Evolutionary conservation across 2,113 vertebrate genomes (phyloP).

Genomic region (Mus spicilegus): DNA sequence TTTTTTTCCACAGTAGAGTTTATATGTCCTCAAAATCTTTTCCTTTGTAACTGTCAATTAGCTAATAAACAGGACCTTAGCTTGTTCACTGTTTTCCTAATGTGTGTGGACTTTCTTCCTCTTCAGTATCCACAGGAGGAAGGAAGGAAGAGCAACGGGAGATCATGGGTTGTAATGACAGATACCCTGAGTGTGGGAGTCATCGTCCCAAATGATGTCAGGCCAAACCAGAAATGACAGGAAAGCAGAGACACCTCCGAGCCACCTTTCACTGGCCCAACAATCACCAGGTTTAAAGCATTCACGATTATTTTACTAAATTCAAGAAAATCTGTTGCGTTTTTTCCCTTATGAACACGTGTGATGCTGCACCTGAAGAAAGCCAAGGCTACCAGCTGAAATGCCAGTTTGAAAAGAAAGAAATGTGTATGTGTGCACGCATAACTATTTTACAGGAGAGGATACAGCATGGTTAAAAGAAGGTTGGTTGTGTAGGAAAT

Average conservation of each 20-base stretch:
- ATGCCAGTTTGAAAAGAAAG: not conserved
- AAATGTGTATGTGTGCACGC: not conserved
- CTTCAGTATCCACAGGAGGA: not conserved
- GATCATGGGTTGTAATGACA: not conserved
- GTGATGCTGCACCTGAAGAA: not conserved
- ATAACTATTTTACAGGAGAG: not conserved
- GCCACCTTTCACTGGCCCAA: not conserved
- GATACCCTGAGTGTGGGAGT: too few species aligned
- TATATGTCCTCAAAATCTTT: slow-evolving; percentile 6
- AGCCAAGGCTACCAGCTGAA: not conserved
- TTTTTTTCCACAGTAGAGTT: not conserved
- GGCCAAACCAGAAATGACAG: too few species aligned
- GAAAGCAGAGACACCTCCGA: not conserved
- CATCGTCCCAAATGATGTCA: too few species aligned
- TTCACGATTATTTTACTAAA: not conserved
- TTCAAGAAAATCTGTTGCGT: not conserved
- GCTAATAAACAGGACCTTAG: not conserved
- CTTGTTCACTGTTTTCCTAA: not conserved
- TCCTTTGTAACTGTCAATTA: not conserved
- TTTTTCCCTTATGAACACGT: not conserved
- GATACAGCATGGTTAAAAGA: not conserved
- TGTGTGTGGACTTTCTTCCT: not conserved
- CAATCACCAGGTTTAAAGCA: not conserved
- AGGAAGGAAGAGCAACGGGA: not conserved
- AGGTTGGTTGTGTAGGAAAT: not conserved